Base-by-base conservation (phyloP, 2,888 invertebrate species). In the Heliconius cydno region DNA sequence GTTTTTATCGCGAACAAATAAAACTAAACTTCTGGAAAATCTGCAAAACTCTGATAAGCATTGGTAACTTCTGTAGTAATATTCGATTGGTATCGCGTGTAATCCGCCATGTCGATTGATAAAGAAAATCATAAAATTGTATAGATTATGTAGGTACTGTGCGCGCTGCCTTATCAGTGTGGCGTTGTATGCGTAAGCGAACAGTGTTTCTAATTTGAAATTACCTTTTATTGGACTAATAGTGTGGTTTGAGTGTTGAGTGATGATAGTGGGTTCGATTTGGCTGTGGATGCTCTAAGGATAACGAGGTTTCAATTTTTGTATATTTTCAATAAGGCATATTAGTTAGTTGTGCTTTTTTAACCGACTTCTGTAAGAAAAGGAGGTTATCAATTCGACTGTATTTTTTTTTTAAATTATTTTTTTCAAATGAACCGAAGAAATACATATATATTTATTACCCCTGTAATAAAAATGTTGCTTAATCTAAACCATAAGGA, bases 51-150 rank as follows among this genome's bases (percentile, higher is more conserved):
- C 52, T 41, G 63, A 75, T 65, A 63, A 75, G 65, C 75, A 9
- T 63, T 76, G 82, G 80, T 78, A 83, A 79, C 79, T 81, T 81
- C 83, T 82, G 82, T 83, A 82, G 81, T 83, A 76, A 83, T 85
- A 83, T 83, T 80, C 88, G 94, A 94, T 94, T 87, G 87, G 86
- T 93, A 94, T 94, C 94, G 87, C 76, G 81, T 94, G 94, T 94
- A 94, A 94, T 94, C 94, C 94, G 87, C 87, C 94, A 90, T 94
- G 94, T 94, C 94, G 88, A 88, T 84, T 88, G 93, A 93, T 94
- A 94, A 90, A 84, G 82, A 84, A 85, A 89, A 92, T 94, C 93
- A 92, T 94, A 94, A 94, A 92, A 92, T 92, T 90, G 89, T 90
- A 75, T 89, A 90, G 94, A 94, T 94, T 93, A 92, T 89, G 88